phyloP scores from a whole-genome alignment of 2,797 vertebrate genomes.

The Paratrypauchen microcephalus region DNA sequence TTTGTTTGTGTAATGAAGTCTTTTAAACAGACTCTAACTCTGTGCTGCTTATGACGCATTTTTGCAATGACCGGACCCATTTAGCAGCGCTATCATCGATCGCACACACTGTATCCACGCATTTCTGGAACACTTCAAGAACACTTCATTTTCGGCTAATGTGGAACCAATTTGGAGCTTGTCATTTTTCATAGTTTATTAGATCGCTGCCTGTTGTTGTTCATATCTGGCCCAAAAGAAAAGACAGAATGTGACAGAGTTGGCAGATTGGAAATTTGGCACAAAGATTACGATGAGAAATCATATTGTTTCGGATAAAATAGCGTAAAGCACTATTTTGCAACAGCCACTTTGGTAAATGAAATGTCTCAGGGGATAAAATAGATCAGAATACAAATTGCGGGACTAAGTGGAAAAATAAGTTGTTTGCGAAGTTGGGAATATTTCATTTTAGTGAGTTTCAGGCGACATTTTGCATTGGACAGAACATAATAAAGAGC shows the following conservation, averaged over 20 bases:
- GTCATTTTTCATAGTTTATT: constrained; percentile 61
- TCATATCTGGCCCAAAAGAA: not conserved
- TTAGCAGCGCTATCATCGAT: constrained; percentile 51
- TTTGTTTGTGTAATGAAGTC: constrained; percentile 60
- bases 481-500: too few species aligned
- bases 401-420: not conserved
- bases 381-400: not conserved
- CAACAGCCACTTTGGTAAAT: not conserved
- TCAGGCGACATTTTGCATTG: not conserved
- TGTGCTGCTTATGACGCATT: constrained; percentile 46
- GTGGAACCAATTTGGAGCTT: constrained; percentile 66
- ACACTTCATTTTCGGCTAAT: constrained; percentile 56
- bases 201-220: constrained; percentile 28
- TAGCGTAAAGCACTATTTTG: not conserved
- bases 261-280: not conserved
- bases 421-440: not conserved
- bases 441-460: not conserved
- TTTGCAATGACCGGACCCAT: constrained; percentile 53
- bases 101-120: constrained; percentile 52
- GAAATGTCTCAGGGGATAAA: not conserved
- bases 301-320: not conserved
- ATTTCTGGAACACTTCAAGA: constrained; percentile 56
- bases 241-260: not conserved
- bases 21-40: constrained; percentile 65
- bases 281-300: not conserved